A percentile compares a stretch with the other conserved stretches of the same genome.
Evolutionary conservation across 2,888 invertebrate genomes (phyloP).

Genomic region (Petrolisthes cinctipes): DNA sequence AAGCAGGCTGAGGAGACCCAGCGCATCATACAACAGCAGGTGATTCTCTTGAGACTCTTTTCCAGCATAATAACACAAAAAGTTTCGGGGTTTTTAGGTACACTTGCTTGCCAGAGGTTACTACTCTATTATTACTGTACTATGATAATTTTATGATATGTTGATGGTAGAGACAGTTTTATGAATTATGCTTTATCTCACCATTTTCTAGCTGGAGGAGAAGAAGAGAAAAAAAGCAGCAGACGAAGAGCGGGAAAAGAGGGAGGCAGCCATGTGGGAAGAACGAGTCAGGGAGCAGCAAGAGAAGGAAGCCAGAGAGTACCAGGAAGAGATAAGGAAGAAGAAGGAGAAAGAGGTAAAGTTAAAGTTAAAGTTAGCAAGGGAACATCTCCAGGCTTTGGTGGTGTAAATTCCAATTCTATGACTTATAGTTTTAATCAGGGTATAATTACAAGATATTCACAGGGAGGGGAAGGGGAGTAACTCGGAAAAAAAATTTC

Average conservation of each 20-base stretch:
- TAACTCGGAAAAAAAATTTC: no score
- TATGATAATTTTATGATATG: no score
- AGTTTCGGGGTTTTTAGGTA: no score
- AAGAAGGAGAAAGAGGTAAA: slow-evolving; percentile 63
- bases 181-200: background rate
- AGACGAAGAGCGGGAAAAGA: slow-evolving; percentile 77
- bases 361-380: no score
- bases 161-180: background rate
- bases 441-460: no score
- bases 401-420: no score
- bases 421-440: no score
- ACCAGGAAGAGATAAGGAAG: slow-evolving; percentile 57
- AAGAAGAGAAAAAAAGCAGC: slow-evolving; percentile 75
- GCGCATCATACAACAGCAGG: slow-evolving; percentile 82
- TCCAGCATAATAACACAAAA: no score
- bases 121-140: no score
- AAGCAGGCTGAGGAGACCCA: slow-evolving; percentile 89
- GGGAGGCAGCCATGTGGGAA: slow-evolving; percentile 64
- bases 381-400: no score
- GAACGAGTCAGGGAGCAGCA: slow-evolving; percentile 57
- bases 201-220: slow-evolving; percentile 52
- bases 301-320: slow-evolving; percentile 56
- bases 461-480: no score
- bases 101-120: no score
- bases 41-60: slow-evolving; percentile 45